Conservation (phyloP, 2,888 invertebrate genomes). For the Xanthia togata region DNA sequence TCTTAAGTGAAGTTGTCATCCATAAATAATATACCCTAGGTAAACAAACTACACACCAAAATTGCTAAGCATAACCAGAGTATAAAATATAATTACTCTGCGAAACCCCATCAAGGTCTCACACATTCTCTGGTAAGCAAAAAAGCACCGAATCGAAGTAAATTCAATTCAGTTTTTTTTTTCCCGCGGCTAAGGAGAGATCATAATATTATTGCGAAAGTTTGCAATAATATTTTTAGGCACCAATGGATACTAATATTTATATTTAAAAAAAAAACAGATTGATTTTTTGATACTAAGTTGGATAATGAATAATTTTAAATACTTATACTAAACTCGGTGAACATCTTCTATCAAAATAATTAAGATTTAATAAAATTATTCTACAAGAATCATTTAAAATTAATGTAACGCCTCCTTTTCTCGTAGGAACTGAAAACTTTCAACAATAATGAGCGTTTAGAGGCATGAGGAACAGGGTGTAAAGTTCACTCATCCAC, state of each 20-base stretch:
- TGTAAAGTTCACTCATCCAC: too few relatives aligned
- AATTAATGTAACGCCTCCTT: background rate
- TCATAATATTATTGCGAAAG: conserved; percentile 26
- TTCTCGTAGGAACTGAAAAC: background rate
- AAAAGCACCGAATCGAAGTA: conserved; percentile 14
- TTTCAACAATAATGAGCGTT: background rate
- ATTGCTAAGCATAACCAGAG: background rate
- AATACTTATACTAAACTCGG: background rate
- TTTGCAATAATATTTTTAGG: conserved; percentile 13
- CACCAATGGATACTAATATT: background rate
- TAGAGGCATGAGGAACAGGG: too few relatives aligned
- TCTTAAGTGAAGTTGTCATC: background rate
- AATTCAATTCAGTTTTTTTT: conserved; percentile 46
- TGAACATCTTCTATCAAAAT: background rate
- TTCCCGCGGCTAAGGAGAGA: background rate
- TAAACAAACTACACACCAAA: background rate
- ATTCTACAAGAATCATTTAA: background rate
- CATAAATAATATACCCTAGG: background rate
- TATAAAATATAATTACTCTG: conserved; percentile 14
- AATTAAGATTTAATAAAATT: too few relatives aligned
- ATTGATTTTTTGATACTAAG: background rate
- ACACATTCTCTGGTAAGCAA: conserved; percentile 21
- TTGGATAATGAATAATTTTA: background rate
- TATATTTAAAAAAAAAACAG: background rate
- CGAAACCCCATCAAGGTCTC: background rate